Evolutionary conservation across 2,888 invertebrate species (phyloP).

Genomic region (Chloroclystis v-ata): DNA sequence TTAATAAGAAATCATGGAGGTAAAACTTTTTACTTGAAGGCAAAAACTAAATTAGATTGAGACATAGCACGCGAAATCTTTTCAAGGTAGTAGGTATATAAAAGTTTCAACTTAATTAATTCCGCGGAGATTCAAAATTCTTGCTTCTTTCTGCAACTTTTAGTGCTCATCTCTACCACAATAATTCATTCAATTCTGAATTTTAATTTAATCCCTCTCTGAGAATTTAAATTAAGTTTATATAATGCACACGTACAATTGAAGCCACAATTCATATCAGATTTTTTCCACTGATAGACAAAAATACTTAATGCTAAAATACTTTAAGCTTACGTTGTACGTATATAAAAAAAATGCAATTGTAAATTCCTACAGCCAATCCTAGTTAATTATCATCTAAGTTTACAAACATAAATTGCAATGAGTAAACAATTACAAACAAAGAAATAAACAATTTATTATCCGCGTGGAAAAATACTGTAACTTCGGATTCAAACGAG

Average conservation of each 20-base stretch:
- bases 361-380: not conserved
- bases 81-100: not conserved
- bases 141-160: slow-evolving; percentile 1
- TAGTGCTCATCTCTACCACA: slow-evolving; percentile 33
- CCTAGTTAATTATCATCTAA: slow-evolving; percentile 31
- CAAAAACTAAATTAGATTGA: not conserved
- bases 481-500: slow-evolving; percentile 46
- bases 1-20: too few relatives aligned
- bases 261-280: slow-evolving; percentile 44
- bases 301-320: too few relatives aligned
- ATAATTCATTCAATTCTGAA: slow-evolving; percentile 40
- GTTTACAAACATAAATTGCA: slow-evolving; percentile 35
- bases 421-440: slow-evolving; percentile 29
- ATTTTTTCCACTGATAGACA: slow-evolving; percentile 27
- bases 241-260: slow-evolving; percentile 49
- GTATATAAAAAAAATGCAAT: too few relatives aligned
- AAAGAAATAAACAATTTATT: slow-evolving; percentile 39
- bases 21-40: too few relatives aligned
- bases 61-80: not conserved
- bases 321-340: too few relatives aligned
- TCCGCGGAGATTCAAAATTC: slow-evolving; percentile 2
- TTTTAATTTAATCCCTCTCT: slow-evolving; percentile 58
- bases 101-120: slow-evolving; percentile 1
- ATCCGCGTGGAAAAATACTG: slow-evolving; percentile 32
- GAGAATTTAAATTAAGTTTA: slow-evolving; percentile 49